These are phyloP conservation scores for Balanococcus diminutus DNA, from an alignment of 2,888 invertebrate species.

Conservation along the genomic window DNA sequence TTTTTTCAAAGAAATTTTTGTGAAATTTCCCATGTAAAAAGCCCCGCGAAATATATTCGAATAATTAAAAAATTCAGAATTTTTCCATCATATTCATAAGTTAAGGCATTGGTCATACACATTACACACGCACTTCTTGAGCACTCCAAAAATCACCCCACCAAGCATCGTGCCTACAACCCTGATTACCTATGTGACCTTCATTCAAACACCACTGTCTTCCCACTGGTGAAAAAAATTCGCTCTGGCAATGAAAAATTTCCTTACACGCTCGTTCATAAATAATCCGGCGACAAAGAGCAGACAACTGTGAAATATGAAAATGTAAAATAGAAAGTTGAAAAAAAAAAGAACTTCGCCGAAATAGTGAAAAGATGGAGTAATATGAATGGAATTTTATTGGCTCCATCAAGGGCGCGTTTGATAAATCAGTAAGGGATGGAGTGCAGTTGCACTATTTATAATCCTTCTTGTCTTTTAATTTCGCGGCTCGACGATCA, in stretches of 20 bases:
- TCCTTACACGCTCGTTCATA: constrained; percentile 21
- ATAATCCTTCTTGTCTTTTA: constrained; percentile 56
- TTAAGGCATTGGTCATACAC: no score
- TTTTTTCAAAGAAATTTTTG: no score
- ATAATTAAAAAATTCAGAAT: no score
- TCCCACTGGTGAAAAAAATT: background rate
- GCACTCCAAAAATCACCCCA: no score
- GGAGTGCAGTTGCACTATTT: constrained; percentile 47
- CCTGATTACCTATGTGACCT: background rate
- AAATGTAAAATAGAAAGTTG: constrained; percentile 16
- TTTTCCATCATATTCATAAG: no score
- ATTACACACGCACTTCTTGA: no score
- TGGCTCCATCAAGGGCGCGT: constrained; percentile 47
- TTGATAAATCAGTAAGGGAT: constrained; percentile 54
- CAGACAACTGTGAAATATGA: constrained; percentile 57
- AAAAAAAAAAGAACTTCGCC: constrained; percentile 29
- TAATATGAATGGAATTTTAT: constrained; percentile 47
- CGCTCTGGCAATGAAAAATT: constrained; percentile 30
- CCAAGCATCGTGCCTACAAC: no score
- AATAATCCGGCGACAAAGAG: constrained; percentile 47
- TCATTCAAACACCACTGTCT: background rate
- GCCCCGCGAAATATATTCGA: no score
- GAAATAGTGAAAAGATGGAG: constrained; percentile 36
- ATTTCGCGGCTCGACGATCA: constrained; percentile 58
- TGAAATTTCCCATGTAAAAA: no score